Percentiles rank a stretch among this genome's conserved stretches.
Conservation (phyloP, 2,888 invertebrate species). For the Lasioglossum calceatum region DNA sequence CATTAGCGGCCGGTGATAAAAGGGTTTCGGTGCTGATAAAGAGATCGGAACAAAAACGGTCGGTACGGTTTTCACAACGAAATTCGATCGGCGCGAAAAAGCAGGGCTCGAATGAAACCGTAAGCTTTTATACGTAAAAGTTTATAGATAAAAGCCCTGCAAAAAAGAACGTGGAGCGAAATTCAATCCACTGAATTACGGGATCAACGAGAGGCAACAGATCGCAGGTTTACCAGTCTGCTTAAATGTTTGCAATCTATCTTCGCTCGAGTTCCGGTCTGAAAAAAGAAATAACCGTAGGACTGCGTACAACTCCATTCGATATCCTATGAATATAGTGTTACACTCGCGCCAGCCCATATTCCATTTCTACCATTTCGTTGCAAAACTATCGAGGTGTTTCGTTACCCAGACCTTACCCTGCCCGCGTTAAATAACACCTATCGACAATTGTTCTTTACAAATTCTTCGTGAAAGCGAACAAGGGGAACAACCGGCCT, state of each 20-base stretch:
- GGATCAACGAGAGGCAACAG: conserved; percentile 47
- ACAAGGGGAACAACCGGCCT: neutral
- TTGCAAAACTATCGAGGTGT: conserved; percentile 73
- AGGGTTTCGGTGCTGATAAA: neutral
- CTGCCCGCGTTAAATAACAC: conserved; percentile 46
- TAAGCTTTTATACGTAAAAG: too few species aligned
- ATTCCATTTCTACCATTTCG: conserved; percentile 74
- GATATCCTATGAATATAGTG: conserved; percentile 69
- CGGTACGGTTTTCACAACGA: neutral
- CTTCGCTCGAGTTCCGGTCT: conserved; percentile 43
- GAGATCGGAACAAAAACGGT: neutral
- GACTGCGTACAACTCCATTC: conserved; percentile 70
- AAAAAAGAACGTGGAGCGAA: neutral
- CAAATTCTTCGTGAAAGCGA: conserved; percentile 33
- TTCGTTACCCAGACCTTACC: conserved; percentile 63
- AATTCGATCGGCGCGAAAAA: neutral
- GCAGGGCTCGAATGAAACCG: too few species aligned
- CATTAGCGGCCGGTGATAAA: neutral
- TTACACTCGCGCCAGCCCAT: conserved; percentile 68
- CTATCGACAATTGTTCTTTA: conserved; percentile 52
- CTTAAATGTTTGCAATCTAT: conserved; percentile 64
- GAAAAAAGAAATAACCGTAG: conserved; percentile 25
- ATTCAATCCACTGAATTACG: conserved; percentile 29
- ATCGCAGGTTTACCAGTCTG: conserved; percentile 20
- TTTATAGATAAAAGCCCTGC: too few species aligned